phyloP scores from a whole-genome alignment of 2,113 vertebrate species.

The Brachyistius frenatus region DNA sequence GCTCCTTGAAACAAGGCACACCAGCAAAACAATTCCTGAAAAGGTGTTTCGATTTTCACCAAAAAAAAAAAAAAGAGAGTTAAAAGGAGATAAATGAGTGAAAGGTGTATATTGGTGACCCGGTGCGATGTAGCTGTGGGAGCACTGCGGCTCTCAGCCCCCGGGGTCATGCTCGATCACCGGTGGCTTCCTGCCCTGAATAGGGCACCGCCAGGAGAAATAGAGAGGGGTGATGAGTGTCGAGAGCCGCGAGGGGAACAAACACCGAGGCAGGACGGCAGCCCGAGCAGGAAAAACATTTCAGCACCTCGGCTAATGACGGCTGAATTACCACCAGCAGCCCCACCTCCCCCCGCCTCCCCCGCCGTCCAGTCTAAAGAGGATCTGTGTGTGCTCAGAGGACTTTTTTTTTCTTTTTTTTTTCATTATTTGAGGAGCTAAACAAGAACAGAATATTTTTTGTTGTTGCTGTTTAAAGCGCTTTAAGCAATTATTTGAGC shows the following conservation, averaged over 20 bases:
- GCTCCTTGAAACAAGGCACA: neutral
- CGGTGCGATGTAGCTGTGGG: constrained; percentile 17
- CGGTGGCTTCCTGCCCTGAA: constrained; percentile 63
- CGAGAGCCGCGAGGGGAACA: constrained; percentile 68
- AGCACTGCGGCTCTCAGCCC: constrained; percentile 22
- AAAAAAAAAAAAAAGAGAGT: constrained; percentile 5
- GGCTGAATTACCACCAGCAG: constrained; percentile 64
- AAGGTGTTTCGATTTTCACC: neutral
- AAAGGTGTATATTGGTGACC: constrained; percentile 21
- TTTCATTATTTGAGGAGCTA: constrained; percentile 28
- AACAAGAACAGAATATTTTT: constrained; percentile 19
- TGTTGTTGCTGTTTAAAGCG: neutral
- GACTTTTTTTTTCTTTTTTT: constrained; percentile 18
- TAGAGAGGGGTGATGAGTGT: constrained; percentile 72
- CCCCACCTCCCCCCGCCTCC: neutral
- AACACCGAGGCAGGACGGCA: constrained; percentile 69
- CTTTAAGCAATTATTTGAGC: constrained; percentile 40
- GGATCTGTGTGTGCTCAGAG: constrained; percentile 22
- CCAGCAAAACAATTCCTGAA: neutral
- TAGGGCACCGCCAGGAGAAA: constrained; percentile 33
- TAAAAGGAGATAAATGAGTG: constrained; percentile 28
- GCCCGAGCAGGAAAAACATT: constrained; percentile 77
- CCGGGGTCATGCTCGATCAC: constrained; percentile 50
- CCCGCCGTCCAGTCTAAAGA: neutral
- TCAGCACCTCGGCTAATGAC: constrained; percentile 80